These are phyloP conservation scores for Centruroides vittatus DNA, from an alignment of 1,140 invertebrate genomes.

Conservation along the genomic window DNA sequence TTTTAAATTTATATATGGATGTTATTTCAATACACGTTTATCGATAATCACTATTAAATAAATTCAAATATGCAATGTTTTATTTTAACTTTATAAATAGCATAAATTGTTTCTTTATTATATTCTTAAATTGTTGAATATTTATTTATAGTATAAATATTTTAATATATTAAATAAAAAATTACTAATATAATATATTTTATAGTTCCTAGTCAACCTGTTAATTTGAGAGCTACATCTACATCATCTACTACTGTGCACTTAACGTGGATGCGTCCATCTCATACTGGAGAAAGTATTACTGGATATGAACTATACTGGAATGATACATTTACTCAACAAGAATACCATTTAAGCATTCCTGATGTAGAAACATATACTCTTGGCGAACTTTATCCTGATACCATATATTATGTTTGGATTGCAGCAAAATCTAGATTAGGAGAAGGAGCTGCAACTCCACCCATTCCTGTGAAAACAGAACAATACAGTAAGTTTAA, in stretches of 20 bases:
- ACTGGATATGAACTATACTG: slow-evolving; percentile 91
- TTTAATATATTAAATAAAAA: too few species aligned
- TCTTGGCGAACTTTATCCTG: slow-evolving; percentile 75
- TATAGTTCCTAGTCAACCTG: slow-evolving; percentile 83
- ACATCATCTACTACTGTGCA: slow-evolving; percentile 61
- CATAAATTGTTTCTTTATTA: too few species aligned
- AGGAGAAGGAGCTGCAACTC: slow-evolving; percentile 86
- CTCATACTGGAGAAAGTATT: slow-evolving; percentile 80
- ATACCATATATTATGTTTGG: slow-evolving; percentile 93
- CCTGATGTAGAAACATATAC: slow-evolving; percentile 66
- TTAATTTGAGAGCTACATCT: slow-evolving; percentile 53
- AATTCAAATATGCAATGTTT: too few species aligned
- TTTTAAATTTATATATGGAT: too few species aligned
- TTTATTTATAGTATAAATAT: too few species aligned
- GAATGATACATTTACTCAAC: slow-evolving; percentile 85
- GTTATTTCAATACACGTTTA: too few species aligned
- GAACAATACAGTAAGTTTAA: slow-evolving; percentile 85
- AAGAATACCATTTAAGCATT: slow-evolving; percentile 52
- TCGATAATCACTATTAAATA: too few species aligned
- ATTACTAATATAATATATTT: slow-evolving; percentile 9
- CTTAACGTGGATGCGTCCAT: slow-evolving; percentile 75
- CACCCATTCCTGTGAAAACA: slow-evolving; percentile 82
- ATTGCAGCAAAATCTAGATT: slow-evolving; percentile 76
- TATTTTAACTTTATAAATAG: too few species aligned
- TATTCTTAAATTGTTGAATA: too few species aligned